Base-by-base conservation (phyloP, 1,140 invertebrate species). In the Platorchestia sp. region DNA sequence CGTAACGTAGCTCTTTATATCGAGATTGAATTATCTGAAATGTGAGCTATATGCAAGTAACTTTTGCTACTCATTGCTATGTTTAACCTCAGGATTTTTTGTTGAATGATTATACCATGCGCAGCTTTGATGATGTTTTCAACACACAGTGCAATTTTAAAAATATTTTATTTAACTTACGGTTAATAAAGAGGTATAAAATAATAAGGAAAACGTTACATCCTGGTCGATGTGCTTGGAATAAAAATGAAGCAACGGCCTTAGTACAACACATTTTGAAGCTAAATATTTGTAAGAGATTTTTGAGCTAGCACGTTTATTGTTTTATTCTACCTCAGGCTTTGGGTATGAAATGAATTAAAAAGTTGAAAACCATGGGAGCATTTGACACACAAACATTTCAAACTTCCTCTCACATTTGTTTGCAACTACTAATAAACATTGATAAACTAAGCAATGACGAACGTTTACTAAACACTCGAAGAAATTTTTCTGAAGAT, bases 401-500 rank as follows among this genome's bases (percentile, higher is more conserved):
- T 19, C 7, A 36, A 27, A 36, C 59, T 75, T 1, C 36, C 14
- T 36, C 27, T 19, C 59, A 75, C 14, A 75, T 22, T 22, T 22
- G 1, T 75, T 75, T 3, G 27, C 14, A 75, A 36, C 36, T 75
- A 22, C 59, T 75, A 36, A 75, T 75, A 75, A 51, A 75, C 59
- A 36, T 36, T 3, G 14, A 75, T 75, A 3, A 22, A 75, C 36
- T 36, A 27, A 22, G 59, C 27, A 14, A 22, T 75, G 59, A 36
- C 59, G 7, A 22, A 3, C 59, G 36, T 75, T 75, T 75, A 75
- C 59, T 75, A 27, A 75, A 75, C 27, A 75, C 59, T 22, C 7
- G 59, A 27, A 75, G 59, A 75, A 75, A 93, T 44, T 45, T 93
- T 93, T 40, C 91, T 93, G 91, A 93, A 93, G 6, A 93, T 47